Base-by-base conservation (phyloP, 2,888 invertebrate species). In the Brenthis ino region DNA sequence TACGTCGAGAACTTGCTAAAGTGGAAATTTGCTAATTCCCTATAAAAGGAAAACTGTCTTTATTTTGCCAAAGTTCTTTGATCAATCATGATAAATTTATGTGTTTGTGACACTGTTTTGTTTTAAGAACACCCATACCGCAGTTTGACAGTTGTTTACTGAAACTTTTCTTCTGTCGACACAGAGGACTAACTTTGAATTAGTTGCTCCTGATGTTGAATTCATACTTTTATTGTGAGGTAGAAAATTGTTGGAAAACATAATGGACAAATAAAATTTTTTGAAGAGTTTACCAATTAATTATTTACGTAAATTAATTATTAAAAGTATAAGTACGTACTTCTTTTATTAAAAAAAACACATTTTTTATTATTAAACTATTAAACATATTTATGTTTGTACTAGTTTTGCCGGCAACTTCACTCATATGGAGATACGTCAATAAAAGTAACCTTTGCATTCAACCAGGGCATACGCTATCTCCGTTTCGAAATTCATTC, bases 81-180 rank as follows among this genome's bases (percentile, higher is more conserved):
- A 91, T 91, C 90, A 91, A 91, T 91, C 88, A 90, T 87, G 89
- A 88, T 88, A 90, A 90, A 90, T 87, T 89, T 61, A 61, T 61
- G 33, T 61, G 61, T 61, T 61, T 53, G 37, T 61, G 61, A 61
- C 51, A 53, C 86, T 87, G 81, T 89, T 91, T 89, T 87, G 85
- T 87, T 89, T 81, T 82, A 84, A 85, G 85, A 86, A 80, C 80
- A 79, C 81, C 82, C 78, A 81, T 85, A 85, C 85, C 80, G 79
- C 83, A 88, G 84, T 88, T 89, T 84, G 89, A 85, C 87, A 88
- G 87, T 85, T 88, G 82, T 80, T 81, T 74, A 76, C 76, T 72
- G 73, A 80, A 87, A 88, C 78, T 87, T 88, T 83, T 78, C 79
- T 81, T 68, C 71, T 81, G 81, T 79, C 76, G 76, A 78, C 84